Evolutionary conservation across 1,140 invertebrate species (phyloP).

Genomic region (Lepidurus packardi): DNA sequence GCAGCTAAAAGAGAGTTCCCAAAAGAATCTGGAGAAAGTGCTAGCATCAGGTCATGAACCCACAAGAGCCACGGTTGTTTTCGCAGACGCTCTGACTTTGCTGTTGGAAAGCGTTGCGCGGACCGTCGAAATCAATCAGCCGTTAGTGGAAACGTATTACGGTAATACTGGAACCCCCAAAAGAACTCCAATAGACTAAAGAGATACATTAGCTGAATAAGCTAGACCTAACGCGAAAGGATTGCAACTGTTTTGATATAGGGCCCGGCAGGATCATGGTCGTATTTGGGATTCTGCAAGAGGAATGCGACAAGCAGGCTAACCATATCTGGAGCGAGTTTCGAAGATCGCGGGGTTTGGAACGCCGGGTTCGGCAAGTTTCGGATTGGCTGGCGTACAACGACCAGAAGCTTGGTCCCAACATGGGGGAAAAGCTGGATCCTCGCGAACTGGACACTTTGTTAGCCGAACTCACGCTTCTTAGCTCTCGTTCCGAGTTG

Average conservation of each 20-base stretch:
- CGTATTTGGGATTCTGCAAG: constrained; percentile 67
- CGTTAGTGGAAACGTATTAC: constrained; percentile 90
- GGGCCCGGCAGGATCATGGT: constrained; percentile 65
- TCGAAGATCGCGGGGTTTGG: constrained; percentile 63
- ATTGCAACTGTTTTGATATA: constrained; percentile 39
- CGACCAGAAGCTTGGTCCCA: constrained; percentile 40
- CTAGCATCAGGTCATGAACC: constrained; percentile 52
- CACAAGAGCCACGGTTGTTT: constrained; percentile 67
- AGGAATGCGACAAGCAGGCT: constrained; percentile 76
- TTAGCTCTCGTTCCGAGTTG: constrained; percentile 82
- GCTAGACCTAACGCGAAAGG: background rate
- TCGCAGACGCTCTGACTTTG: constrained; percentile 72
- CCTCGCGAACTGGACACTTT: constrained; percentile 82
- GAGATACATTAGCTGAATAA: background rate
- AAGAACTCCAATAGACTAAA: background rate
- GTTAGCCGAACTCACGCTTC: constrained; percentile 82
- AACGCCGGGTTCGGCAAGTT: constrained; percentile 58
- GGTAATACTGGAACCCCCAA: constrained; percentile 48
- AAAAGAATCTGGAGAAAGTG: constrained; percentile 59
- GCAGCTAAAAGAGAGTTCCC: constrained; percentile 61
- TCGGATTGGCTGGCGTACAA: constrained; percentile 46
- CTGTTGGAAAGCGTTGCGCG: constrained; percentile 85
- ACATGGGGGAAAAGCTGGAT: constrained; percentile 51
- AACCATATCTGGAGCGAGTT: constrained; percentile 69
- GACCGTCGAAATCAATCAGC: constrained; percentile 83